A percentile compares a stretch with the other conserved stretches of the same genome.
phyloP scores from a whole-genome alignment of 1,140 invertebrate genomes.

The Glossosoma conforme region DNA sequence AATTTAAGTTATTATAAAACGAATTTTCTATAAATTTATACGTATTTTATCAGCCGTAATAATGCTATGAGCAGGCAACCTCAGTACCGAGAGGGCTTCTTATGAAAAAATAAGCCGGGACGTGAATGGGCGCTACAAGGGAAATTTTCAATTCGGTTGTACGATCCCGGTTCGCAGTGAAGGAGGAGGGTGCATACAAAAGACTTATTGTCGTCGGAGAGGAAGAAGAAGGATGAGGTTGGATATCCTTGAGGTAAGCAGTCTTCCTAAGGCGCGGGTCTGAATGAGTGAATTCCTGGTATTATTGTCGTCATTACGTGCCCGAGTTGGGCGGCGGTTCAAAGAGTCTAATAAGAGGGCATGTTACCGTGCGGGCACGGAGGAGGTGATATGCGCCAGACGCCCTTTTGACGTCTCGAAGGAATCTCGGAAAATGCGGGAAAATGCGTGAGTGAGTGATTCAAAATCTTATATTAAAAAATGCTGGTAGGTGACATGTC shows the following conservation, averaged over 20 bases:
- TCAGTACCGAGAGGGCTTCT: not conserved
- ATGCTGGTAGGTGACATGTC: no score
- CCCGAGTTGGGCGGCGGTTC: constrained; percentile 1
- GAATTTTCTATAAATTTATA: no score
- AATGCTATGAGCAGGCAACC: not conserved
- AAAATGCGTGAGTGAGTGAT: no score
- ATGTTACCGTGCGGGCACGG: not conserved
- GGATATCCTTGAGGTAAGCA: constrained; percentile 1
- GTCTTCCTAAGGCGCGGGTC: not conserved
- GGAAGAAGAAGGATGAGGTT: no score
- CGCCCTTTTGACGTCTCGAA: no score
- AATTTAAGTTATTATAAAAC: no score
- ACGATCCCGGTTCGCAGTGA: not conserved
- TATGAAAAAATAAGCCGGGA: constrained; percentile 2
- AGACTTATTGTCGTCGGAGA: constrained; percentile 3
- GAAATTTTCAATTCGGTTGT: constrained; percentile 6
- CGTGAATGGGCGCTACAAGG: constrained; percentile 1
- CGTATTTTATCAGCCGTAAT: not conserved
- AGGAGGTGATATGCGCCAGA: no score
- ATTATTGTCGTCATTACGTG: constrained; percentile 15
- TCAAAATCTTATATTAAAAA: no score
- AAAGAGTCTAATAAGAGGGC: constrained; percentile 3
- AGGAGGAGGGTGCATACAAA: constrained; percentile 4
- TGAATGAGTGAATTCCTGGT: constrained; percentile 5
- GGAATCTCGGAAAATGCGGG: no score